Evolutionary conservation across 92 coral and sea anemone species (phyloP).

Genomic region (Diadumene lineata): DNA sequence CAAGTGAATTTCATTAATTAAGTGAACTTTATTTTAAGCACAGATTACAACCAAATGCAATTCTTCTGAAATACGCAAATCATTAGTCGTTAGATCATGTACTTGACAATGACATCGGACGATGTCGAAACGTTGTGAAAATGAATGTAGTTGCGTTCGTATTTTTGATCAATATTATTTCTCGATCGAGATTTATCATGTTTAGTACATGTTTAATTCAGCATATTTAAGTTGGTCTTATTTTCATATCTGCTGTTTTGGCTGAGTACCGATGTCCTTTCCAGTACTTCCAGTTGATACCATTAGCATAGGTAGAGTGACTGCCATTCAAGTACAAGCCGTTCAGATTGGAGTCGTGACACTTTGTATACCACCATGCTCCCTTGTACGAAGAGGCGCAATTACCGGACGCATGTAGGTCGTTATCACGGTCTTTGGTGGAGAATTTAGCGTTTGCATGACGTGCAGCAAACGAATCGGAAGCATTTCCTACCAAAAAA

Average conservation of each 20-base stretch:
- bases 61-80: no score
- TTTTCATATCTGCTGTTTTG: constrained; percentile 54
- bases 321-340: constrained; percentile 37
- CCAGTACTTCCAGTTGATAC: constrained; percentile 49
- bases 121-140: no score
- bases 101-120: no score
- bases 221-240: constrained; percentile 37
- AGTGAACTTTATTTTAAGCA: no score
- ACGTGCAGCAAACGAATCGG: constrained; percentile 24
- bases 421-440: constrained; percentile 46
- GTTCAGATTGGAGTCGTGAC: constrained; percentile 43
- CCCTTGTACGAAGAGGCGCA: constrained; percentile 29
- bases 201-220: no score
- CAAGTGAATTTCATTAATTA: no score
- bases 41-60: no score
- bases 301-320: constrained; percentile 12
- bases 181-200: no score
- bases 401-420: background rate
- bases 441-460: constrained; percentile 18
- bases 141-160: no score
- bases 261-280: constrained; percentile 24
- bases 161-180: no score
- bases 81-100: no score
- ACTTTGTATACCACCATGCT: constrained; percentile 51
- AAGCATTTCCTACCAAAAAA: constrained; percentile 38